phyloP scores from a whole-genome alignment of 2,797 vertebrate species.

The Peromyscus attwateri region DNA sequence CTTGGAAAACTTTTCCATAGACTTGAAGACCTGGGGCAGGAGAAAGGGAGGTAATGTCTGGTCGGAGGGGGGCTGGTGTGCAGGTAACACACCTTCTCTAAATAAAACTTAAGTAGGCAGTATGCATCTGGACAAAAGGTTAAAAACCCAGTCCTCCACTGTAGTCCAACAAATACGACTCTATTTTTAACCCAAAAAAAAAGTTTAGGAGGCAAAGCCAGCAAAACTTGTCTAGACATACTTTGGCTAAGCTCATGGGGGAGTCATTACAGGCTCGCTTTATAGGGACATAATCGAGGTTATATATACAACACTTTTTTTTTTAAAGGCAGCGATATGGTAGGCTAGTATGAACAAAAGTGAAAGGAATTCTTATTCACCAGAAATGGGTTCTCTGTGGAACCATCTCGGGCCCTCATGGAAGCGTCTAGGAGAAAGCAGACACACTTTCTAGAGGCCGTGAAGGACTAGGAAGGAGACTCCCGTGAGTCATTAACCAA shows the following conservation, averaged over 20 bases:
- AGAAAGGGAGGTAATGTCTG: constrained; percentile 66
- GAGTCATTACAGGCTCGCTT: constrained; percentile 88
- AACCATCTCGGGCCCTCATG: constrained; percentile 82
- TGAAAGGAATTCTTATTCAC: constrained; percentile 83
- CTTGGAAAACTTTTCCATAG: constrained; percentile 69
- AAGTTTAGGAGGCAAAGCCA: constrained; percentile 84
- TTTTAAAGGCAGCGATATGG: constrained; percentile 80
- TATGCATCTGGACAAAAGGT: constrained; percentile 86
- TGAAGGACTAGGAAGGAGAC: constrained; percentile 72
- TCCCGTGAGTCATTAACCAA: neutral
- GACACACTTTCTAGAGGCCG: constrained; percentile 81
- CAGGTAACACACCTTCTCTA: constrained; percentile 83
- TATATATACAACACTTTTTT: constrained; percentile 85
- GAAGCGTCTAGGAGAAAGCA: constrained; percentile 84
- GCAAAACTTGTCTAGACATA: constrained; percentile 89
- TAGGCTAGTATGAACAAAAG: constrained; percentile 81
- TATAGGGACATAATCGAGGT: constrained; percentile 89
- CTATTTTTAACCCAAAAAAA: constrained; percentile 87
- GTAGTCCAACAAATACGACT: constrained; percentile 88
- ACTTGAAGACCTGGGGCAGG: constrained; percentile 79
- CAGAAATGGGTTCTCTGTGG: constrained; percentile 85
- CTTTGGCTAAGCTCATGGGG: constrained; percentile 87
- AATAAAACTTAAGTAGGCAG: constrained; percentile 84
- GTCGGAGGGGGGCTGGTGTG: constrained; percentile 56
- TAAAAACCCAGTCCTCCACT: constrained; percentile 87